Conservation (phyloP, 2,113 vertebrate genomes). For the Girardinichthys multiradiatus region DNA sequence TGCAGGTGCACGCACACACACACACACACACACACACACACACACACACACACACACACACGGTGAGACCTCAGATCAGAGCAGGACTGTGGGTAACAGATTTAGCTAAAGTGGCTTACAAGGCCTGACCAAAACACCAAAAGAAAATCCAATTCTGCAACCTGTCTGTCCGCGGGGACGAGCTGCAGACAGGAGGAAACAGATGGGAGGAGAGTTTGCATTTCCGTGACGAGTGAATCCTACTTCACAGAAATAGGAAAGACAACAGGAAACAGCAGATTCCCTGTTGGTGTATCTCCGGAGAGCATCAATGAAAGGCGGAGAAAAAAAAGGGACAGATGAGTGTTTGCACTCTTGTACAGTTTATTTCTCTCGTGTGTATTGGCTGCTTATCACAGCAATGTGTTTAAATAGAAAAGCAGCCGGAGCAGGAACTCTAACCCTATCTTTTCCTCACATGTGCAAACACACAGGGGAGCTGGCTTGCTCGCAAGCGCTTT, state of each 20-base stretch:
- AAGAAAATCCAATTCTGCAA: slow-evolving; percentile 77
- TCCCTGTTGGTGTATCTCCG: slow-evolving; percentile 39
- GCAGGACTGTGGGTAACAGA: slow-evolving; percentile 69
- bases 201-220: slow-evolving; percentile 37
- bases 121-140: slow-evolving; percentile 62
- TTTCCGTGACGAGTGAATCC: slow-evolving; percentile 61
- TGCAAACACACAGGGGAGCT: slow-evolving; percentile 2
- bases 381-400: slow-evolving; percentile 51
- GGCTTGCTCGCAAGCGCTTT: neutral
- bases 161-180: slow-evolving; percentile 44
- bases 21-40: slow-evolving; percentile 30
- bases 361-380: slow-evolving; percentile 49
- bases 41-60: slow-evolving; percentile 9
- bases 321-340: slow-evolving; percentile 35
- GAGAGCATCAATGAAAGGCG: slow-evolving; percentile 56
- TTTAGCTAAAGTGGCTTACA: slow-evolving; percentile 79
- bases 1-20: slow-evolving; percentile 29
- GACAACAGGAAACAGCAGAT: slow-evolving; percentile 52
- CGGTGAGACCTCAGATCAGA: slow-evolving; percentile 42
- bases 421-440: slow-evolving; percentile 14
- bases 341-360: slow-evolving; percentile 48
- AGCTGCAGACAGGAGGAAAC: slow-evolving; percentile 15
- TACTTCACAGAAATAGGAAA: slow-evolving; percentile 57
- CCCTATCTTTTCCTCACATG: slow-evolving; percentile 27
- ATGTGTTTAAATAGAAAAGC: slow-evolving; percentile 46